Evolutionary conservation across 2,888 invertebrate species (phyloP), one percentile per base, ranked within the genome.

Genomic region (Papilio gigon): DNA sequence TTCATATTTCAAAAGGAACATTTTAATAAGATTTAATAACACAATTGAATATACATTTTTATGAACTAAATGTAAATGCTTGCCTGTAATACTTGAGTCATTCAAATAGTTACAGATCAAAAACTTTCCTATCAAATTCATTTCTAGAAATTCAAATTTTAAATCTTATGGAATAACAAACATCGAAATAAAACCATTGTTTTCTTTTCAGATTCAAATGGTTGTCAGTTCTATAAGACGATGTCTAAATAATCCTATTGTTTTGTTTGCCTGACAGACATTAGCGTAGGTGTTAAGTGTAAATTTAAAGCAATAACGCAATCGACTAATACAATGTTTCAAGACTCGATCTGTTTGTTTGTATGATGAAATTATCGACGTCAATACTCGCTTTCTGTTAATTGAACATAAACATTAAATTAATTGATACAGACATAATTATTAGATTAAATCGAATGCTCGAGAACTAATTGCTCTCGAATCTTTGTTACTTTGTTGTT

Each of bases 251-350:
- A 67, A 67, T 61, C 5, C 50, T 42, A 67, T 67, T 61, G 42
- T 62, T 60, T 61, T 33, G 30, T 25, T 33, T 20, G 35, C 27
- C 1, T 62, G 63, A 63, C 37, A 37, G 63, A 68, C 68, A 68
- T 58, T 47, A 22, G 50, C 63, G 68, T 68, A 68, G 68, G 64
- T 64, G 64, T 68, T 67, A 53, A 64, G 58, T 50, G 64, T 64
- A 47, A 59, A 30, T 35, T 33, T 62, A 63, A 64, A 40, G 64
- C 68, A 64, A 63, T 47, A 63, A 47, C 47, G 37, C 59, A 50
- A 64, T 63, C 59, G 63, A 68, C 68, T 59, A 37, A 63, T 63
- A 17, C 37, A 68, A 68, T 63, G 47, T 59, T 44, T 37, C 56
- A 42, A 33, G 67, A 53, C 37, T 67, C 22, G 20, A 44, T 30